Evolutionary conservation across 2,888 invertebrate species (phyloP).

Genomic region (Entomobrya multifasciata): DNA sequence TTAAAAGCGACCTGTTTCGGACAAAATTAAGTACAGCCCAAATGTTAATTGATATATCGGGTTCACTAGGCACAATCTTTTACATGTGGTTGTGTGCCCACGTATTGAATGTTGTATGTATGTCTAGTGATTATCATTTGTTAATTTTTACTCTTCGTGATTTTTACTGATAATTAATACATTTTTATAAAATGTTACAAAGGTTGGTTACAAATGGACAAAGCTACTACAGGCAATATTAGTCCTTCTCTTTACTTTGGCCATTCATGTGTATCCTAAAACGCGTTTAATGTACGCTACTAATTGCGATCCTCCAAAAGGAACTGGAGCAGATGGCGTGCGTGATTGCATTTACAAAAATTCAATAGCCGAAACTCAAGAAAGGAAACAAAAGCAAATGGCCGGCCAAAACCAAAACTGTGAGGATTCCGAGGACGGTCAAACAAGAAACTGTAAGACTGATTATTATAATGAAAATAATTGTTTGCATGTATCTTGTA

Average conservation of each 20-base stretch:
- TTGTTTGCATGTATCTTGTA: no score
- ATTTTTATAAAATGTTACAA: background rate
- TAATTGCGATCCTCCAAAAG: background rate
- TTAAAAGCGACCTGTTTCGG: constrained; percentile 72
- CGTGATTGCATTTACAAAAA: constrained; percentile 45
- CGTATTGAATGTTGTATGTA: constrained; percentile 38
- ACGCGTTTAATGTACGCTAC: constrained; percentile 49
- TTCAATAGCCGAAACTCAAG: background rate
- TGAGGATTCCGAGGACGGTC: constrained; percentile 19
- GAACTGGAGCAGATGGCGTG: background rate
- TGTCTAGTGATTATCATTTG: no score
- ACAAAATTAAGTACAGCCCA: constrained; percentile 48
- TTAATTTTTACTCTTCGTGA: no score
- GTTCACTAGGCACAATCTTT: constrained; percentile 50
- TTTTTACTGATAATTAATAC: background rate
- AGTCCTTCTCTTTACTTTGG: constrained; percentile 53
- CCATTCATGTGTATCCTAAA: constrained; percentile 61
- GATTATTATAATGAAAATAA: no score
- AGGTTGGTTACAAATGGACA: constrained; percentile 68
- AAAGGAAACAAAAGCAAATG: background rate
- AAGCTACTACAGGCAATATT: constrained; percentile 54
- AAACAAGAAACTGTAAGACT: constrained; percentile 10
- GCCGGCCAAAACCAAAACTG: background rate
- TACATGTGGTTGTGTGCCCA: constrained; percentile 40
- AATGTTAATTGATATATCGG: constrained; percentile 30